Evolutionary conservation across 2,797 vertebrate genomes (phyloP).

Genomic region (Pogonophryne albipinna): DNA sequence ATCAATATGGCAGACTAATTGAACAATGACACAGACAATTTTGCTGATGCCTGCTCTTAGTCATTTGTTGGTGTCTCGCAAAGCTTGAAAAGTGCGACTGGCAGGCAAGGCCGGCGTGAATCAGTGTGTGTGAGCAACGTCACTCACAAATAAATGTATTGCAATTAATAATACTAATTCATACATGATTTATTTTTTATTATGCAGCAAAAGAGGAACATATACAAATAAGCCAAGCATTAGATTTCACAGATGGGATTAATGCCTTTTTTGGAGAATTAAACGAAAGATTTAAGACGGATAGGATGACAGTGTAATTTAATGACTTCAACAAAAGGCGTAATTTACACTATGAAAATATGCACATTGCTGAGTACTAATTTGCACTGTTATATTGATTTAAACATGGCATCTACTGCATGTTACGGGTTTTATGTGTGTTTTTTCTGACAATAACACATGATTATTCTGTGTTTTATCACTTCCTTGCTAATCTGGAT

Average conservation of each 20-base stretch:
- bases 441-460: constrained; percentile 56
- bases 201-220: constrained; percentile 2
- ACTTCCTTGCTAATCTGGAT: constrained; percentile 63
- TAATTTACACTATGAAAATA: neutral
- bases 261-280: neutral
- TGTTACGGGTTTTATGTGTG: constrained; percentile 2
- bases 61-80: constrained; percentile 51
- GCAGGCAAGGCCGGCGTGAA: constrained; percentile 27
- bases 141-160: constrained; percentile 17
- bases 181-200: constrained; percentile 2
- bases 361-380: neutral
- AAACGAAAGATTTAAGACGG: neutral
- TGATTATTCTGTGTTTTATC: constrained; percentile 70
- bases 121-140: constrained; percentile 26
- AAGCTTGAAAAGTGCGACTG: constrained; percentile 44
- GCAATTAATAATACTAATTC: constrained; percentile 3
- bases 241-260: neutral
- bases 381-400: neutral
- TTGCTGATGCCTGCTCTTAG: constrained; percentile 58
- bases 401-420: neutral
- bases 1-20: constrained; percentile 78
- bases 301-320: neutral
- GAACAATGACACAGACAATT: constrained; percentile 73
- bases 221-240: neutral
- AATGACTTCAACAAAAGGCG: neutral